A percentile compares a stretch with the other conserved stretches of the same genome.
phyloP scores from a whole-genome alignment of 2,888 invertebrate species.

The Heliconius cydno region DNA sequence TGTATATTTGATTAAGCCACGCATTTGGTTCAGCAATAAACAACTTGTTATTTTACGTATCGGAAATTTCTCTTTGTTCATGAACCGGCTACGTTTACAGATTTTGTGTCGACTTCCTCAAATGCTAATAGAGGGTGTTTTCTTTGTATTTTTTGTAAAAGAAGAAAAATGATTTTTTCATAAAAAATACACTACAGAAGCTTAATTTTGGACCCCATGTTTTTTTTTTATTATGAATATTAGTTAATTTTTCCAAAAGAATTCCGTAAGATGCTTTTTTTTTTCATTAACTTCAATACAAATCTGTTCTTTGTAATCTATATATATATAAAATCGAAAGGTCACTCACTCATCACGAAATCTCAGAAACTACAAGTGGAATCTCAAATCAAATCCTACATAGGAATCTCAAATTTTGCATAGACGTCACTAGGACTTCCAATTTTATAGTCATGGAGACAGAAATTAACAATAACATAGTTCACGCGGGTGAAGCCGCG shows the following conservation, averaged over 20 bases:
- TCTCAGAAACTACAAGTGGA: too few relatives aligned
- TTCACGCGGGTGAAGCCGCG: too few relatives aligned
- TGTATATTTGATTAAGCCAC: constrained; percentile 29
- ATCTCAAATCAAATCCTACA: too few relatives aligned
- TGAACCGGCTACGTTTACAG: constrained; percentile 31
- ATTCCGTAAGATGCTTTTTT: neutral
- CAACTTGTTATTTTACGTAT: constrained; percentile 33
- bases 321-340: too few relatives aligned
- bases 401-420: too few relatives aligned
- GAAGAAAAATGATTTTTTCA: constrained; percentile 25
- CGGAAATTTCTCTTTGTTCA: constrained; percentile 36
- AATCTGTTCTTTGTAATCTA: neutral
- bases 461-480: too few relatives aligned
- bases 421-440: too few relatives aligned
- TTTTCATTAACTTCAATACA: neutral
- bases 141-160: constrained; percentile 24
- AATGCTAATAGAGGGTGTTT: constrained; percentile 36
- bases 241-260: constrained; percentile 11
- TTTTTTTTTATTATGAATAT: neutral
- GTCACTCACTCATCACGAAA: too few relatives aligned
- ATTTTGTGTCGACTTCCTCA: constrained; percentile 38
- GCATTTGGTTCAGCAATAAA: constrained; percentile 32
- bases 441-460: too few relatives aligned
- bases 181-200: constrained; percentile 5
- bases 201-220: neutral